Evolutionary conservation across 2,113 vertebrate genomes (phyloP).

Genomic region (Sander lucioperca): DNA sequence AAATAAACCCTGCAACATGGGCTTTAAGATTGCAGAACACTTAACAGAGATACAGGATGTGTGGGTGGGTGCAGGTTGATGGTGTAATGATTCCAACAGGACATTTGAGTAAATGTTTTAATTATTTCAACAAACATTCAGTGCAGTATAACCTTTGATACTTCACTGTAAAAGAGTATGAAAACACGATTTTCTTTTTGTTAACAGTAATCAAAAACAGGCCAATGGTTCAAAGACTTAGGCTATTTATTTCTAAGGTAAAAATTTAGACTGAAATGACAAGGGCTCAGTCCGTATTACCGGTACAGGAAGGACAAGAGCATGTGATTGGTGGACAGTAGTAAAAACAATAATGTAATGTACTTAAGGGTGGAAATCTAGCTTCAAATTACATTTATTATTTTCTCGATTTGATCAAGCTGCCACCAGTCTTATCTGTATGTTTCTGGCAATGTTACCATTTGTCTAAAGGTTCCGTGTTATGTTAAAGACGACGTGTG

Average conservation of each 20-base stretch:
- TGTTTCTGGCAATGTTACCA: neutral
- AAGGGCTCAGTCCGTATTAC: neutral
- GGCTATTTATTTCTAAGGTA: neutral
- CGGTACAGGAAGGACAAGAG: neutral
- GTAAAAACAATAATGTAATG: neutral
- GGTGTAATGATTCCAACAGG: neutral
- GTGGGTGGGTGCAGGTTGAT: neutral
- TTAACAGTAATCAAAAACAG: neutral
- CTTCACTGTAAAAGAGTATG: neutral
- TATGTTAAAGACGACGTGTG: neutral
- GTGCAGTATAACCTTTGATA: neutral
- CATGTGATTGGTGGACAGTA: neutral
- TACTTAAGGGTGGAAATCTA: neutral
- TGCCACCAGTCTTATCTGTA: neutral
- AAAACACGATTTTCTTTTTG: too few species aligned
- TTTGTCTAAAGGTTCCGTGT: neutral
- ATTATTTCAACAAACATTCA: neutral
- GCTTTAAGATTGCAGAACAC: neutral
- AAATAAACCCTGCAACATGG: too few species aligned
- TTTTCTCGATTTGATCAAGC: neutral
- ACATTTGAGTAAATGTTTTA: neutral
- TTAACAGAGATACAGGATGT: neutral
- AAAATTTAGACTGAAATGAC: neutral
- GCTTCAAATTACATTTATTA: neutral
- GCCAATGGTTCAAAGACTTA: neutral